phyloP scores from a whole-genome alignment of 2,113 vertebrate genomes.

The Prunella fulvescens region DNA sequence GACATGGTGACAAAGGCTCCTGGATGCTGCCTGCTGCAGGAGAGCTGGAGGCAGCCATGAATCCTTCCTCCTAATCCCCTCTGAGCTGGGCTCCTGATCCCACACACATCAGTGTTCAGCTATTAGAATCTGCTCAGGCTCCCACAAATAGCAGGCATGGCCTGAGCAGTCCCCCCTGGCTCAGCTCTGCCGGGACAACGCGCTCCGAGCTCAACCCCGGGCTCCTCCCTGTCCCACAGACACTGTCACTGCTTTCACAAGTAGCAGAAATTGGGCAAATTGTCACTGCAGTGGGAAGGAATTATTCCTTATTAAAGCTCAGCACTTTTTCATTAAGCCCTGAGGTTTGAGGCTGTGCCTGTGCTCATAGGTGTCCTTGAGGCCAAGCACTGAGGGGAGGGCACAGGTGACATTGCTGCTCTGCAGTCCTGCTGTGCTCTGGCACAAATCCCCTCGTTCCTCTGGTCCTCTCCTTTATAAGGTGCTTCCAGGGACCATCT shows the following conservation, averaged over 20 bases:
- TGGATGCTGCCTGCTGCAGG: background rate
- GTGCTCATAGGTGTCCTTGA: background rate
- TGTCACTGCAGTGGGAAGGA: background rate
- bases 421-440: background rate
- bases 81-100: background rate
- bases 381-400: background rate
- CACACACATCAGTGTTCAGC: background rate
- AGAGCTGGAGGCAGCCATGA: background rate
- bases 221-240: background rate
- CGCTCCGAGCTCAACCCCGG: fast-evolving
- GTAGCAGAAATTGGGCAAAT: background rate
- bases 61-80: background rate
- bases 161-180: background rate
- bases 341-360: background rate
- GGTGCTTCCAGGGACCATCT: background rate
- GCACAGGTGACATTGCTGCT: fast-evolving
- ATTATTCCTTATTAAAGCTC: background rate
- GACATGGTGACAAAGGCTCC: fast-evolving
- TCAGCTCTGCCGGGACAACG: fast-evolving
- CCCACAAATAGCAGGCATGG: background rate
- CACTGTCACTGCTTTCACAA: fast-evolving
- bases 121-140: conserved; percentile 2
- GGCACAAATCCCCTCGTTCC: background rate
- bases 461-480: background rate
- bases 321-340: background rate